Base-by-base conservation (phyloP, 2,797 vertebrate genomes). In the Sebastes hopkinsi region DNA sequence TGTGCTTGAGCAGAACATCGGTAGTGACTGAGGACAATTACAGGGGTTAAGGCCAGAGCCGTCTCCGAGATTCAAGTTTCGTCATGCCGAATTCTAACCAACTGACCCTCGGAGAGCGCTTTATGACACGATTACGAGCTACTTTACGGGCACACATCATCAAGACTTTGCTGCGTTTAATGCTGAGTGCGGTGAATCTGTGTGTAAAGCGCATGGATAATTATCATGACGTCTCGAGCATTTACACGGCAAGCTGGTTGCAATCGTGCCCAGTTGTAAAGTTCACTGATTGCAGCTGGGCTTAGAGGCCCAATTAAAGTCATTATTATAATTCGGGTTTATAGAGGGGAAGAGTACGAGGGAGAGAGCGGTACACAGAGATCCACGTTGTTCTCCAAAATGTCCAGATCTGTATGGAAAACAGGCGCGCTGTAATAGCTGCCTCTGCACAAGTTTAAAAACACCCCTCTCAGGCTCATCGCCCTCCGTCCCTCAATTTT, bases 241-340 rank as follows among this genome's bases (percentile, higher is more conserved):
- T 88, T 93, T 86, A 88, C 71, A 86, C 27, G 36, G 84, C 87
- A 94, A 90, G 93, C 93, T 94, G 94, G 89, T 92, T 93, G 93
- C 90, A 94, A 94, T 94, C 88, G 88, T 88, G 84, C 79, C 84
- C 77, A 80, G 88, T 91, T 90, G 89, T 93, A 91, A 95, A 93
- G 92, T 93, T 92, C 73, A 68, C 90, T 92, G 91, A 94, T 94
- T 95, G 90, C 93, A 92, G 86, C 87, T 86, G 82, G 90, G 90
- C 83, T 92, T 87, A 86, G 74, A 91, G 91, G 89, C 77, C 88
- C 90, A 88, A 92, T 95, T 95, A 94, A 94, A 92, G 55, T 93
- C 89, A 94, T 94, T 92, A 94, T 91, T 87, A 89, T 90, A 91
- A 91, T 93, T 88, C 62, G 25, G 84, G 77, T 95, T 92, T 93